Evolutionary conservation across 2,888 invertebrate genomes (phyloP), one percentile per base, ranked within the genome.

Genomic region (Ichneumoninae sp.): DNA sequence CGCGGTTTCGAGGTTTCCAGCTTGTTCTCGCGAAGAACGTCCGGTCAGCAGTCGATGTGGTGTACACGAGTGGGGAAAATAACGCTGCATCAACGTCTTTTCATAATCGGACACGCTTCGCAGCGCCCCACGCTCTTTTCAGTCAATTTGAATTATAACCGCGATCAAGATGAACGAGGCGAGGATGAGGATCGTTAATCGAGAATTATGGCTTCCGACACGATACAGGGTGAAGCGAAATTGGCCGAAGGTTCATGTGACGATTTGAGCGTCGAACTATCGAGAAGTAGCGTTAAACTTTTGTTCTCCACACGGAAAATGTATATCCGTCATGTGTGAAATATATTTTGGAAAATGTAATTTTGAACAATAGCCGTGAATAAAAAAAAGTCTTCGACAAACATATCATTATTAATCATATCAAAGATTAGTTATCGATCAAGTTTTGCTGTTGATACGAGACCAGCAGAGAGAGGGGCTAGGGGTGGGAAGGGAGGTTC

Each of bases 111-210:
- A 13, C 52, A 33, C 16, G 36, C 62, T 47, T 65, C 50, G 52
- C 70, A 26, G 69, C 33, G 8, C 71, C 36, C 26, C 66, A 52
- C 66, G 62, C 30, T 70, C 52, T 76, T 81, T 70, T 75, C 70
- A 76, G 76, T 76, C 76, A 65, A 70, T 81, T 71, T 76, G 76
- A 76, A 70, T 76, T 65, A 70, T 65, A 52, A 52, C 62, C 44
- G 5, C 33, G 4, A 71, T 76, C 70, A 36, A 0, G 47, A 52
- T 65, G 54, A 60, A 47, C 19, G 65, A 57, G 8, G 44, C 33
- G 26, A 62, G 44, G 65, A 50, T n/a, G 68, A 33, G 76, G 76
- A 71, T 77, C 82, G 71, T 82, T 82, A 77, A 77, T 82, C 82
- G 70, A 26, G 76, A 76, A 71, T 82, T 76, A 82, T 66, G 71